A percentile compares a stretch with the other conserved stretches of the same genome.
Evolutionary conservation across 2,888 invertebrate species (phyloP).

Genomic region (Drosophila neoperkinsi): DNA sequence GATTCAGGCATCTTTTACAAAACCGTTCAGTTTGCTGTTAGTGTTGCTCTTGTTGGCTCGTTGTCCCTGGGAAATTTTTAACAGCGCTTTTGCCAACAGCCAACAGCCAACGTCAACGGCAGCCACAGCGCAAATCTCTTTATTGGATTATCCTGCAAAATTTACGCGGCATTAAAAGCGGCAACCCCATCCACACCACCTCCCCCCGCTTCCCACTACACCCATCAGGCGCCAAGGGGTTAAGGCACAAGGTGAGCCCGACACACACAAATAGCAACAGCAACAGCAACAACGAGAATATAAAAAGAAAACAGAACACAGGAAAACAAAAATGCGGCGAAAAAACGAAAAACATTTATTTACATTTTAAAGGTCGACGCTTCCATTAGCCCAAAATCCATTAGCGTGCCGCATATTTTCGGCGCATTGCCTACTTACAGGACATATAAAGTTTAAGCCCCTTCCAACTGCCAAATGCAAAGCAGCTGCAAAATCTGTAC

Average conservation of each 20-base stretch:
- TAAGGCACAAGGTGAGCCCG: conserved; percentile 65
- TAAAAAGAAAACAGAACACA: background rate
- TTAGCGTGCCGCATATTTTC: conserved; percentile 74
- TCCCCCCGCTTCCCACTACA: background rate
- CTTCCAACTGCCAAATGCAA: conserved; percentile 17
- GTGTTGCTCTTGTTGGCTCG: conserved; percentile 29
- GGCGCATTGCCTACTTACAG: conserved; percentile 67
- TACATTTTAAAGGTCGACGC: conserved; percentile 76
- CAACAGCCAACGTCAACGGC: conserved; percentile 59
- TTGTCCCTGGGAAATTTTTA: conserved; percentile 56
- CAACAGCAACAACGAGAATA: conserved; percentile 14
- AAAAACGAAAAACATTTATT: conserved; percentile 60
- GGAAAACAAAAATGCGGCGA: background rate
- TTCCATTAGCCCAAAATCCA: conserved; percentile 77
- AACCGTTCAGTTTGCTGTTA: conserved; percentile 32
- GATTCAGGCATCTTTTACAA: conserved; percentile 44
- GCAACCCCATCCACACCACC: conserved; percentile 29
- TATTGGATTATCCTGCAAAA: conserved; percentile 81
- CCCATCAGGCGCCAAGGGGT: conserved; percentile 57
- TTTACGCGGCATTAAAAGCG: conserved; percentile 79
- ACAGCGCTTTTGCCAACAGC: conserved; percentile 56
- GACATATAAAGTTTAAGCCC: conserved; percentile 65
- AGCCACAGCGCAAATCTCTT: conserved; percentile 77
- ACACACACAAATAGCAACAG: conserved; percentile 12
- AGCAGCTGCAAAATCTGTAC: conserved; percentile 47